Percentiles rank a stretch among this genome's conserved stretches.
Conservation (phyloP, 2,113 vertebrate genomes). For the Elgaria multicarinata region DNA sequence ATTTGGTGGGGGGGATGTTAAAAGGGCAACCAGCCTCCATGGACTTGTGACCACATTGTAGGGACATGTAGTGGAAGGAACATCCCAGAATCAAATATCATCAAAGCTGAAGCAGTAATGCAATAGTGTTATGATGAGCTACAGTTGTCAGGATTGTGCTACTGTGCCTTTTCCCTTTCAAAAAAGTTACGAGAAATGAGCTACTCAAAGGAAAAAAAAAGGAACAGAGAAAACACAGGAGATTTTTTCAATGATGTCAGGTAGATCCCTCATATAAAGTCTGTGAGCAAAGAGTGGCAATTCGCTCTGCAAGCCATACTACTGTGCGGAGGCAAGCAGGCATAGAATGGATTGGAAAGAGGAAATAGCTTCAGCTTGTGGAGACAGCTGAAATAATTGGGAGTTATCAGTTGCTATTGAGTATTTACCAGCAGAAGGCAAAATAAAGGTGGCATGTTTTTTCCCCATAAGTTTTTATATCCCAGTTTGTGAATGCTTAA, state of each 20-base stretch:
- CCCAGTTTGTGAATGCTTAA: not conserved
- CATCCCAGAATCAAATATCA: not conserved
- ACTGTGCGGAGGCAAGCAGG: not conserved
- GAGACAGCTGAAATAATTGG: not conserved
- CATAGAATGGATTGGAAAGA: not conserved
- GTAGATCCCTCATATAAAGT: not conserved
- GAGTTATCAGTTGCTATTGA: not conserved
- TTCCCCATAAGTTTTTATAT: constrained; percentile 3
- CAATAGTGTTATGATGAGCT: not conserved
- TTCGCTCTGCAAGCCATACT: not conserved
- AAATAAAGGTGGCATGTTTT: not conserved
- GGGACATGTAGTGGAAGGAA: not conserved
- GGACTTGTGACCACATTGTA: too few relatives aligned
- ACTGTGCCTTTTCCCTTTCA: not conserved
- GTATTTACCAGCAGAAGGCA: not conserved
- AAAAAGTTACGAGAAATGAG: not conserved
- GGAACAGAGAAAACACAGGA: not conserved
- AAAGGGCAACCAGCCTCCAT: too few relatives aligned
- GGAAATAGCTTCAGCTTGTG: not conserved
- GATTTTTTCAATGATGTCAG: not conserved
- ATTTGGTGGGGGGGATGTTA: too few relatives aligned
- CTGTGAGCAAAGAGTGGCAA: not conserved
- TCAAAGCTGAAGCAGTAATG: not conserved
- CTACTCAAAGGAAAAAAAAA: not conserved
- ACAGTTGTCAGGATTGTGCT: not conserved